These are phyloP conservation scores for Drosophila histrio DNA, from an alignment of 2,888 invertebrate genomes.

Conservation along the genomic window DNA sequence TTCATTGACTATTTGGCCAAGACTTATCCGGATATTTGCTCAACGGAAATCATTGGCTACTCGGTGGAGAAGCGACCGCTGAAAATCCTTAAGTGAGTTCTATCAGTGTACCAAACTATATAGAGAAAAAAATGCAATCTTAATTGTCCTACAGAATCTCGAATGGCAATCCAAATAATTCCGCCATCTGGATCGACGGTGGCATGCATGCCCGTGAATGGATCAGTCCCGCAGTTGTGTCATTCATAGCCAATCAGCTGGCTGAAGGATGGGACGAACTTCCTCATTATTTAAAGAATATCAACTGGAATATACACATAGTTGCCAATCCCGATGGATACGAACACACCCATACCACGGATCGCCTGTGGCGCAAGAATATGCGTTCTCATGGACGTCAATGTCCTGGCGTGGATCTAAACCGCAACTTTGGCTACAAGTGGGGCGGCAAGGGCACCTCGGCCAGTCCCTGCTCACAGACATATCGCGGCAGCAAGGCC, in stretches of 20 bases:
- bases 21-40: slow-evolving; percentile 89
- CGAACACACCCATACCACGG: slow-evolving; percentile 91
- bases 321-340: slow-evolving; percentile 94
- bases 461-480: slow-evolving; percentile 92
- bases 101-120: background rate
- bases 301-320: slow-evolving; percentile 92
- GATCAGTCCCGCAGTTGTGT: slow-evolving; percentile 92
- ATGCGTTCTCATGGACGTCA: slow-evolving; percentile 85
- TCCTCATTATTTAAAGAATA: slow-evolving; percentile 89
- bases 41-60: slow-evolving; percentile 89
- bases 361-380: slow-evolving; percentile 94
- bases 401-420: slow-evolving; percentile 92
- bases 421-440: slow-evolving; percentile 94
- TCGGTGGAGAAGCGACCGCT: slow-evolving; percentile 90
- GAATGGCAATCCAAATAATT: slow-evolving; percentile 87
- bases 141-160: slow-evolving; percentile 86
- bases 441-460: slow-evolving; percentile 95
- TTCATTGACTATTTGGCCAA: slow-evolving; percentile 90
- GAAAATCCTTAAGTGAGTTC: slow-evolving; percentile 86
- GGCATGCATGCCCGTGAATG: slow-evolving; percentile 96
- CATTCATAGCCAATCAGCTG: slow-evolving; percentile 90
- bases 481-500: slow-evolving; percentile 90
- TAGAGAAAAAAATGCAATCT: background rate
- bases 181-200: slow-evolving; percentile 90
- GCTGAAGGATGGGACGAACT: slow-evolving; percentile 88